These are phyloP conservation scores for Xenus cinereus DNA, from an alignment of 2,113 vertebrate genomes.

Conservation along the genomic window DNA sequence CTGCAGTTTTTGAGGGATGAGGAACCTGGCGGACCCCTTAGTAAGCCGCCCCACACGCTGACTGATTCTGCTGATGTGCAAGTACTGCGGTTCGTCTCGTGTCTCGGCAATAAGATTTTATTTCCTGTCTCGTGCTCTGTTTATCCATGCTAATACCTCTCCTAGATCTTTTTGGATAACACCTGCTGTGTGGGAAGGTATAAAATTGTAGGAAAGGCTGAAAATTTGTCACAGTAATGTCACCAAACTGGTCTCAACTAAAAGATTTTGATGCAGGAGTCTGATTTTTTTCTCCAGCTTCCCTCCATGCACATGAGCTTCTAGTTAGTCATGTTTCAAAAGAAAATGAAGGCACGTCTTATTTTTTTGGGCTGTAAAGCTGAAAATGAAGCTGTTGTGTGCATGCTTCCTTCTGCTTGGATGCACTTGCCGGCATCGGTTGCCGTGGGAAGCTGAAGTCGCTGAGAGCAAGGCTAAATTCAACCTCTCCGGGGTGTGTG, in stretches of 20 bases:
- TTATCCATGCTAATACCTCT: conserved; percentile 18
- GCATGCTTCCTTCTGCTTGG: not conserved
- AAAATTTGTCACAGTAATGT: not conserved
- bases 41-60: not conserved
- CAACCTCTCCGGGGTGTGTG: not conserved
- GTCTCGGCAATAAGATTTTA: conserved; percentile 29
- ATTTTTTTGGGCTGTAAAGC: not conserved
- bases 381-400: conserved; percentile 12
- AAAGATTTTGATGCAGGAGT: conserved; percentile 28
- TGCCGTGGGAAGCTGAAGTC: not conserved
- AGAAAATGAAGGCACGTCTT: not conserved
- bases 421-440: not conserved
- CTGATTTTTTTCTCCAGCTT: not conserved
- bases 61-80: not conserved
- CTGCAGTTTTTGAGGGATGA: not conserved
- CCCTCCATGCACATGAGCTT: not conserved
- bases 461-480: not conserved
- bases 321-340: conserved; percentile 13
- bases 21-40: not conserved
- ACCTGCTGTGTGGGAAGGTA: conserved; percentile 26
- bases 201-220: conserved; percentile 19
- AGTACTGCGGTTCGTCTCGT: not conserved
- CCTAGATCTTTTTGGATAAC: not conserved
- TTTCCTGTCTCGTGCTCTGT: not conserved
- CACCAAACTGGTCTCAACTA: not conserved